Evolutionary conservation across 2,113 vertebrate genomes (phyloP).

Genomic region (Gambusia holbrooki): DNA sequence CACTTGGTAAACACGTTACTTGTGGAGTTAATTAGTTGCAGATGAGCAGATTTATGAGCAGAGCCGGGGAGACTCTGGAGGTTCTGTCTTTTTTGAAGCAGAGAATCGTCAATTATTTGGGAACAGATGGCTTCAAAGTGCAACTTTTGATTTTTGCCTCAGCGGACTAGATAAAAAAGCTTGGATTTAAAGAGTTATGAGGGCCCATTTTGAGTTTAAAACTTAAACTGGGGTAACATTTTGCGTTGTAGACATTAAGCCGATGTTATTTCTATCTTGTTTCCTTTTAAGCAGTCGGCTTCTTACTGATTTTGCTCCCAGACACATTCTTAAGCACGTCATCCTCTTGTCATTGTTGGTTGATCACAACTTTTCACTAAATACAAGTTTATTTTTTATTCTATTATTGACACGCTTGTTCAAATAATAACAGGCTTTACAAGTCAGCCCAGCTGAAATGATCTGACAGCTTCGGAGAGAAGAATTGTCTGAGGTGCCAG

Average conservation of each 20-base stretch:
- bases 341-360: slow-evolving; percentile 32
- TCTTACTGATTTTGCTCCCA: slow-evolving; percentile 31
- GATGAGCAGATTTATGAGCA: slow-evolving; percentile 55
- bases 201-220: slow-evolving; percentile 56
- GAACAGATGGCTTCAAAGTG: slow-evolving; percentile 65
- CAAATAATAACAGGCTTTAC: slow-evolving; percentile 53
- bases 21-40: slow-evolving; percentile 58
- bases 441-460: slow-evolving; percentile 24
- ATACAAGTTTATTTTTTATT: slow-evolving; percentile 38
- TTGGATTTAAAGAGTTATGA: slow-evolving; percentile 56
- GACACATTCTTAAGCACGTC: slow-evolving; percentile 33
- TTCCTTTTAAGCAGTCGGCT: neutral
- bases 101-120: slow-evolving; percentile 59
- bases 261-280: slow-evolving; percentile 7
- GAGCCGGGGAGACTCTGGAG: slow-evolving; percentile 3
- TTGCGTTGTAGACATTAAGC: slow-evolving; percentile 8
- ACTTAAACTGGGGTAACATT: slow-evolving; percentile 27
- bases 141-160: slow-evolving; percentile 63
- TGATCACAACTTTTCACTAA: slow-evolving; percentile 49
- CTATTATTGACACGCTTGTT: slow-evolving; percentile 46
- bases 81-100: slow-evolving; percentile 8
- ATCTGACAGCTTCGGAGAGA: slow-evolving; percentile 51
- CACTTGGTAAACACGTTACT: slow-evolving; percentile 43
- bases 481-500: slow-evolving; percentile 20
- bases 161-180: slow-evolving; percentile 48